Base-by-base conservation (phyloP, 2,113 vertebrate species). In the Tyrannus savana region DNA sequence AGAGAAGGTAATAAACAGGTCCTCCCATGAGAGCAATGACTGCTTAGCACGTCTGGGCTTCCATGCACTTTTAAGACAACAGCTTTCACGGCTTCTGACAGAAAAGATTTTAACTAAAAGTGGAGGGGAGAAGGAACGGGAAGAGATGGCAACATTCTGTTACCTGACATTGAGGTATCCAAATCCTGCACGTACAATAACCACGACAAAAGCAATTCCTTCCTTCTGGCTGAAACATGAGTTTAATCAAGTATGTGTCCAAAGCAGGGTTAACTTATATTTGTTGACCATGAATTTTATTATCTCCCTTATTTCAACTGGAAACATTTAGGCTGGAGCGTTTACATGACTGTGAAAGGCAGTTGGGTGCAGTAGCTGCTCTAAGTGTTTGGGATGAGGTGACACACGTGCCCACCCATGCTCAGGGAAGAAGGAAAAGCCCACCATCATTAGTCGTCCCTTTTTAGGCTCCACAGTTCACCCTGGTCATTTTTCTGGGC, bases 181-280 rank as follows among this genome's bases (percentile, higher is more conserved):
- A 0, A 60, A 41, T 49, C 22, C 23, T 23, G 13, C 58, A 46
- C 0, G 0, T 19, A 27, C 7, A 72, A 53, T 4, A 67, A 31
- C 31, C 33, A 63, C 19, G 47, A 88, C 46, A 90, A 86, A 89
- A 75, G 8, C 30, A 68, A 52, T 19, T 60, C 50, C 68, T 44
- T 53, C 41, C 81, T 64, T 62, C 55, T 60, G 42, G 28, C 28
- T 77, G 55, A 64, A 89, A 42, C 46, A 41, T 4, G 21, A 88
- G 13, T 37, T 87, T 66, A n/a, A 62, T 53, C 30, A 30, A 69
- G 18, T 3, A n/a, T 30, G 15, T 42, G 46, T 44, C 33, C 53
- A 91, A 55, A 89, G 37, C 41, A 73, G 22, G 25, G 14, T 44
- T 76, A 46, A 49, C 53, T 53, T 60, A 22, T 10, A 27, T 37